Percentiles rank a stretch among this genome's conserved stretches.
These are phyloP conservation scores for Autographa pulchrina DNA, from an alignment of 2,888 invertebrate species.

Conservation along the genomic window DNA sequence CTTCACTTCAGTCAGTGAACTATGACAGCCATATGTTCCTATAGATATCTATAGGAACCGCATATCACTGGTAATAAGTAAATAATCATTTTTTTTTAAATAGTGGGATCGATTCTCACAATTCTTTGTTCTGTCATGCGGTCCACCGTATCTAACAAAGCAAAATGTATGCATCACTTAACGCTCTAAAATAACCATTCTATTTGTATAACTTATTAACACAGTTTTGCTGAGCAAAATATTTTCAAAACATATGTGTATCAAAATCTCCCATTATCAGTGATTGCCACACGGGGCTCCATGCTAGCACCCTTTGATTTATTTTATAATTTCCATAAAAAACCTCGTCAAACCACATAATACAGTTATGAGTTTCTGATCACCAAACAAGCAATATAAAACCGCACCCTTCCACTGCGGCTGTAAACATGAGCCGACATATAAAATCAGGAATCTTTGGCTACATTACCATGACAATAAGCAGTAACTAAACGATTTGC, in stretches of 20 bases:
- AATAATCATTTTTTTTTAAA: too few species aligned
- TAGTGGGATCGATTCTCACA: too few species aligned
- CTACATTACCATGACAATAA: conserved; percentile 68
- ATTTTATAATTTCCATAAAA: conserved; percentile 24
- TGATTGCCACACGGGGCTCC: background rate
- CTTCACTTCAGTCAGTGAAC: conserved; percentile 2
- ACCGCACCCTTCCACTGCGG: conserved; percentile 43
- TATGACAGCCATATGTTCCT: background rate
- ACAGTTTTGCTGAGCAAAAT: background rate
- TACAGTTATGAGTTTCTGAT: conserved; percentile 33
- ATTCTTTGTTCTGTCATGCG: too few species aligned
- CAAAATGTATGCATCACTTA: background rate
- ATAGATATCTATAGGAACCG: background rate
- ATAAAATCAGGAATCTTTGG: conserved; percentile 48
- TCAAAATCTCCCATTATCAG: background rate
- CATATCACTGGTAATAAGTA: too few species aligned
- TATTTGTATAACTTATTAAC: background rate
- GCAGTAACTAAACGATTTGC: conserved; percentile 73
- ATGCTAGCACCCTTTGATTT: background rate
- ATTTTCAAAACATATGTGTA: background rate
- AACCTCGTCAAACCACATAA: conserved; percentile 43
- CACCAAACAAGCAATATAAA: conserved; percentile 49
- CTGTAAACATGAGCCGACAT: conserved; percentile 52
- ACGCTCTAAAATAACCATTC: too few species aligned
- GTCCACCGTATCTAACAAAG: background rate